Percentiles rank a stretch among this genome's conserved stretches.
Evolutionary conservation across 2,113 vertebrate species (phyloP).

Genomic region (Glaucidium brasilianum): DNA sequence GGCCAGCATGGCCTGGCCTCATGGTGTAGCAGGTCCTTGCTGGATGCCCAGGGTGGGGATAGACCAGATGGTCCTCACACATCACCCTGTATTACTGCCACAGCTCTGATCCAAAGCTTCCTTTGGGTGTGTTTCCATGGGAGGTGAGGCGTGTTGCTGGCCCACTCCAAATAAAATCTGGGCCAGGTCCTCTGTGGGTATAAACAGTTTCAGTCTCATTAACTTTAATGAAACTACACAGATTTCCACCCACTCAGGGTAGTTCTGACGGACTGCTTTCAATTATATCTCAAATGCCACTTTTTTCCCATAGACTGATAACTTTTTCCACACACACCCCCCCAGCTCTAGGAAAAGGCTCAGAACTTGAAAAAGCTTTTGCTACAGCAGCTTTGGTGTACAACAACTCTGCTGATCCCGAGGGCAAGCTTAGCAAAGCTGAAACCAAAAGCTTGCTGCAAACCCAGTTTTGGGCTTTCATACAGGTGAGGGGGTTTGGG

Average conservation of each 20-base stretch:
- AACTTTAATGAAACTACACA: slow-evolving; percentile 26
- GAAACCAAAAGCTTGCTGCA: slow-evolving; percentile 71
- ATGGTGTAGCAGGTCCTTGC: not conserved
- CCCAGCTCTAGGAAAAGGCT: slow-evolving; percentile 72
- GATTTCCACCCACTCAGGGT: not conserved
- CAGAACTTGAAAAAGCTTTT: slow-evolving; percentile 78
- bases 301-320: not conserved
- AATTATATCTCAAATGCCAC: not conserved
- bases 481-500: slow-evolving; percentile 67
- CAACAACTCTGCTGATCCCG: slow-evolving; percentile 54
- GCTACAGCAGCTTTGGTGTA: slow-evolving; percentile 71
- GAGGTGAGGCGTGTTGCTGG: not conserved
- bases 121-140: not conserved
- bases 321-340: not conserved
- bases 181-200: slow-evolving; percentile 18
- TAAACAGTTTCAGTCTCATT: slow-evolving; percentile 15
- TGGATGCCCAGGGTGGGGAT: not conserved
- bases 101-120: rapidly evolving
- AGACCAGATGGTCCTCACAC: rapidly evolving
- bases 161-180: slow-evolving; percentile 29
- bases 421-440: slow-evolving; percentile 75
- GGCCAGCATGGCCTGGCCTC: not conserved
- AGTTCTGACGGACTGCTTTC: slow-evolving; percentile 3
- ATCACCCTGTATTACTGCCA: not conserved
- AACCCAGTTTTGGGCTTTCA: slow-evolving; percentile 72